Conservation (phyloP, 2,113 vertebrate genomes). For the Dendrocopos noguchii region DNA sequence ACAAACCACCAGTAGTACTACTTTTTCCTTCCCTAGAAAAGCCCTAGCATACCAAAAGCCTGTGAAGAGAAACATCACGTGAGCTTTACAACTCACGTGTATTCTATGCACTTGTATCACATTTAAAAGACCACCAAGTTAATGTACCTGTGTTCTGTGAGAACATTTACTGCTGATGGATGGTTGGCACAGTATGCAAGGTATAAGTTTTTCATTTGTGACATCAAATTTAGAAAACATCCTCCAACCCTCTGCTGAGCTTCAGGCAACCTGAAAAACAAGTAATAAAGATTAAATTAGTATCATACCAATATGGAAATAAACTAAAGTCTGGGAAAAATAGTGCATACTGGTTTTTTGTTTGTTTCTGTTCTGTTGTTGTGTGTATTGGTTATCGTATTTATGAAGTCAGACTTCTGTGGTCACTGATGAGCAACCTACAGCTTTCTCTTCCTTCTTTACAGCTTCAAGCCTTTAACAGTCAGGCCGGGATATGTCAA, state of each 20-base stretch:
- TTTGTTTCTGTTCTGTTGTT: not conserved
- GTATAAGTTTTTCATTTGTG: conserved; percentile 93
- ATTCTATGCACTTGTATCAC: not conserved
- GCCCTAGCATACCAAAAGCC: not conserved
- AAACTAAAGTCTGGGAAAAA: not conserved
- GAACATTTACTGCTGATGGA: conserved; percentile 94
- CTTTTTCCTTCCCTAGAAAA: not conserved
- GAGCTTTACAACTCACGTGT: not conserved
- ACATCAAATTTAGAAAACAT: conserved; percentile 95
- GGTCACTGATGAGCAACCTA: not conserved
- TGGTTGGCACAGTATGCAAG: conserved; percentile 95
- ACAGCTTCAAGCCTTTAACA: not conserved
- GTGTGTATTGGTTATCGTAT: not conserved
- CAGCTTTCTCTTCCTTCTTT: not conserved
- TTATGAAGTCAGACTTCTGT: not conserved
- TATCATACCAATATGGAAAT: not conserved
- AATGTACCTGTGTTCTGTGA: conserved; percentile 91
- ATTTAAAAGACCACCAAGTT: not conserved
- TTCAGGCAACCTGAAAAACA: conserved; percentile 87
- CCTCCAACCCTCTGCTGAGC: conserved; percentile 92
- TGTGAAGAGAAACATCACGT: not conserved
- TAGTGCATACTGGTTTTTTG: not conserved
- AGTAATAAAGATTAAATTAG: not conserved
- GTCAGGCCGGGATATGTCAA: not conserved
- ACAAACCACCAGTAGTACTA: not conserved